Percentiles rank a stretch among this genome's conserved stretches.
Evolutionary conservation across 1,140 invertebrate genomes (phyloP).

Genomic region (Carcinoscorpius rotundicauda): DNA sequence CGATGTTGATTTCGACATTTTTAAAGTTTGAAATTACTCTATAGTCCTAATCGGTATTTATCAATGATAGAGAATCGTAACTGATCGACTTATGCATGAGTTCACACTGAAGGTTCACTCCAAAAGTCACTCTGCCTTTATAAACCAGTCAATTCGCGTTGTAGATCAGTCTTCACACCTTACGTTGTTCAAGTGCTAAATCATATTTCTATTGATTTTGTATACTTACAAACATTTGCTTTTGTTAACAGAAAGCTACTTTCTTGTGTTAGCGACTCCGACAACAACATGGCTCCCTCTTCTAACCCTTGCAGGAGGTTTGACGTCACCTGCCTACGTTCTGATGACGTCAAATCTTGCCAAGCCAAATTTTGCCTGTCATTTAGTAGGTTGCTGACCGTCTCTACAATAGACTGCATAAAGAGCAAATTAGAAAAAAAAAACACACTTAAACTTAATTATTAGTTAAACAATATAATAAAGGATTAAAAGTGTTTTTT

Average conservation of each 20-base stretch:
- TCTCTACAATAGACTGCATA: constrained; percentile 61
- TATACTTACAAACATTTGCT: constrained; percentile 69
- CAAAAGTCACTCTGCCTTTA: too few species aligned
- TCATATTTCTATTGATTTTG: not conserved
- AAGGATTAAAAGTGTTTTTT: too few species aligned
- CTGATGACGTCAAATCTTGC: constrained; percentile 50
- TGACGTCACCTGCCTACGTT: constrained; percentile 69
- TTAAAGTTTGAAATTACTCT: too few species aligned
- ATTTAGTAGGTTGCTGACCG: constrained; percentile 78
- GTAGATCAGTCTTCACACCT: too few species aligned
- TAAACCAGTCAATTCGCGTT: too few species aligned
- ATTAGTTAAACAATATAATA: not conserved
- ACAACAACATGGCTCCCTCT: constrained; percentile 80
- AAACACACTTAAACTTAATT: too few species aligned
- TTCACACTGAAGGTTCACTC: too few species aligned
- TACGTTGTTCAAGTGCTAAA: too few species aligned
- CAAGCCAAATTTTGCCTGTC: constrained; percentile 71
- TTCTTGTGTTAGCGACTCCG: constrained; percentile 56
- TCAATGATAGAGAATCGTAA: not conserved
- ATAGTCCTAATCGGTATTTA: not conserved
- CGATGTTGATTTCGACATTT: too few species aligned
- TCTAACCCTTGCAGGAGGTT: constrained; percentile 73
- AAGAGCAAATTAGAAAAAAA: constrained; percentile 2
- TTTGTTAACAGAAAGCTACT: constrained; percentile 66
- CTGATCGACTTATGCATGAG: not conserved